phyloP scores from a whole-genome alignment of 2,797 vertebrate genomes.

The Podarcis lilfordi region DNA sequence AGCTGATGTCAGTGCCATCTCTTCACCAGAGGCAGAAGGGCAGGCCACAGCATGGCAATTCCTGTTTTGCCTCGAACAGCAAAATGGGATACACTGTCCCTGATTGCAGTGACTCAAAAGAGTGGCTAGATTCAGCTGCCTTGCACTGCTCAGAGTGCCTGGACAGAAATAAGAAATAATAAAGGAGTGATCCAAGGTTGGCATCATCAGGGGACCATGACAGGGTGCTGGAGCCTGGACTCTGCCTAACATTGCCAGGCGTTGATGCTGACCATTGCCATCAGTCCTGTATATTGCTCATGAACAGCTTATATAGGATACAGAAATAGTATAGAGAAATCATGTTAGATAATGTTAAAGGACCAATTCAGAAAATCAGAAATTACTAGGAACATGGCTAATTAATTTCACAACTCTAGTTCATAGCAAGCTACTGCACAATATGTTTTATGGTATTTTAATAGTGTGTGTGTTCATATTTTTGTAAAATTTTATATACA shows the following conservation, averaged over 20 bases:
- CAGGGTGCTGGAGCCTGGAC: background rate
- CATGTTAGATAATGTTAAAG: background rate
- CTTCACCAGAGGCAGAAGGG: too few species aligned
- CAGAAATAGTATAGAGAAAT: background rate
- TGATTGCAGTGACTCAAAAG: background rate
- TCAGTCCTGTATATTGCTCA: background rate
- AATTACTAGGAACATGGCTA: background rate
- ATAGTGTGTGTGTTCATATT: too few species aligned
- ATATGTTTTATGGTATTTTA: too few species aligned
- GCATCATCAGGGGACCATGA: background rate
- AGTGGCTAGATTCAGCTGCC: background rate
- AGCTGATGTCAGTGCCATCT: too few species aligned
- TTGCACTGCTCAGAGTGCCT: too few species aligned
- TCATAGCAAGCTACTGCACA: background rate
- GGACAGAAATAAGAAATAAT: background rate
- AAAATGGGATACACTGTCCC: too few species aligned
- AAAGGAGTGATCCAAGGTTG: background rate
- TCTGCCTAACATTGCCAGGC: background rate
- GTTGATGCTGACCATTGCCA: too few species aligned
- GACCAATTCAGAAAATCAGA: background rate
- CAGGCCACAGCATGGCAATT: too few species aligned
- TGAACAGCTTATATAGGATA: background rate
- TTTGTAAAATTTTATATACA: too few species aligned
- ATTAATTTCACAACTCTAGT: background rate
- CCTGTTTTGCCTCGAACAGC: too few species aligned